Conservation (phyloP, 2,113 vertebrate species). For the Phaetusa simplex region DNA sequence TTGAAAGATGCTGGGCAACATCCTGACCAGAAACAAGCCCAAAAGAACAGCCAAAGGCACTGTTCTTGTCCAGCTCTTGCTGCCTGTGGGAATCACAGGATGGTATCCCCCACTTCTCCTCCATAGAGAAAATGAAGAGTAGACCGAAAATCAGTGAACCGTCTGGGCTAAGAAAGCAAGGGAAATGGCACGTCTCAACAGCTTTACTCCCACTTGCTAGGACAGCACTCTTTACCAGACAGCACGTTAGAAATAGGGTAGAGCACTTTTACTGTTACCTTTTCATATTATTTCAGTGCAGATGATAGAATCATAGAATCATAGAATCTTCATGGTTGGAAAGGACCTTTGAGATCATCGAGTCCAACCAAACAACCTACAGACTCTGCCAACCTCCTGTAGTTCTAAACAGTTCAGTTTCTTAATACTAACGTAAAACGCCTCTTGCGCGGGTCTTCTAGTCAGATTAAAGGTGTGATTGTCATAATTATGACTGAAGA, state of each 20-base stretch:
- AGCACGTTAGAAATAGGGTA: background rate
- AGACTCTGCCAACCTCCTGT: background rate
- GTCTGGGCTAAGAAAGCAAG: background rate
- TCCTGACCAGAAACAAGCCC: background rate
- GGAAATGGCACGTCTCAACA: background rate
- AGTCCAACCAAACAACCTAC: too few relatives aligned
- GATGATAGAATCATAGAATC: background rate
- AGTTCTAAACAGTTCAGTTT: background rate
- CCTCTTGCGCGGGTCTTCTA: background rate
- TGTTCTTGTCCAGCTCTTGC: rapidly evolving
- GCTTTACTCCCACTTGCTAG: background rate
- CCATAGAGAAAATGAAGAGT: background rate
- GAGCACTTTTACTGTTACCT: background rate
- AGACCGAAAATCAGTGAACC: background rate
- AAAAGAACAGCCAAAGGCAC: background rate
- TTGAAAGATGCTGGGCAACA: background rate
- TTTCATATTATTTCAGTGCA: background rate
- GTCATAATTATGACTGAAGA: background rate
- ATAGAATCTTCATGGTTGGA: too few relatives aligned
- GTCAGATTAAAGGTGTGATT: background rate
- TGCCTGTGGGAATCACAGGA: background rate
- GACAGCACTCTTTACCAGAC: background rate
- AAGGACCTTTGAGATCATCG: too few relatives aligned
- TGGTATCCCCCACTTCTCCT: background rate
- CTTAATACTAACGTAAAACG: background rate